A percentile compares a stretch with the other conserved stretches of the same genome.
Conservation (phyloP, 1,140 invertebrate genomes). For the Drosophila equinoxialis region DNA sequence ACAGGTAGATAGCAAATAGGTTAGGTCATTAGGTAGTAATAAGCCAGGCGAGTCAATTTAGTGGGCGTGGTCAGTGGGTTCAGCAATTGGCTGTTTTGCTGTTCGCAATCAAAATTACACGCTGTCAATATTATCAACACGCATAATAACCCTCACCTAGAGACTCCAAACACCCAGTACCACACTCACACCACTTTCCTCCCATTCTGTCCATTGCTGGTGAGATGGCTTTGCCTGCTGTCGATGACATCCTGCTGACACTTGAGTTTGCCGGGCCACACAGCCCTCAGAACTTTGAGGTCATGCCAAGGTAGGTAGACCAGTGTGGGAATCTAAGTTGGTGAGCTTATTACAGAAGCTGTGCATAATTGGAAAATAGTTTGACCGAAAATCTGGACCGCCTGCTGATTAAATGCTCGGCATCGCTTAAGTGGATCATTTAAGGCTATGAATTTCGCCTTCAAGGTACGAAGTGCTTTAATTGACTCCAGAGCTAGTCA, state of each 20-base stretch:
- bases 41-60: constrained; percentile 52
- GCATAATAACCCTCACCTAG: constrained; percentile 35
- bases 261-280: constrained; percentile 36
- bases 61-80: constrained; percentile 35
- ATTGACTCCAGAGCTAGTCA: neutral
- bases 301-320: constrained; percentile 30
- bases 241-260: constrained; percentile 70
- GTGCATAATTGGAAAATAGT: constrained; percentile 76
- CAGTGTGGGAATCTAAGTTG: constrained; percentile 6
- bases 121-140: constrained; percentile 70
- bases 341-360: constrained; percentile 44
- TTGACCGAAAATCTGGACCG: constrained; percentile 36
- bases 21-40: constrained; percentile 63
- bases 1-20: constrained; percentile 16
- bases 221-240: constrained; percentile 24
- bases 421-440: constrained; percentile 55
- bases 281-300: constrained; percentile 62
- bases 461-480: neutral
- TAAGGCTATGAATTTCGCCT: neutral
- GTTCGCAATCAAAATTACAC: constrained; percentile 66
- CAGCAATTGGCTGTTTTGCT: constrained; percentile 9
- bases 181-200: neutral
- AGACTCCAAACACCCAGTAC: neutral
- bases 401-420: constrained; percentile 12
- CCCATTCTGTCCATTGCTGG: constrained; percentile 16